phyloP scores from a whole-genome alignment of 2,888 invertebrate genomes.

The Nomada goodeniana region DNA sequence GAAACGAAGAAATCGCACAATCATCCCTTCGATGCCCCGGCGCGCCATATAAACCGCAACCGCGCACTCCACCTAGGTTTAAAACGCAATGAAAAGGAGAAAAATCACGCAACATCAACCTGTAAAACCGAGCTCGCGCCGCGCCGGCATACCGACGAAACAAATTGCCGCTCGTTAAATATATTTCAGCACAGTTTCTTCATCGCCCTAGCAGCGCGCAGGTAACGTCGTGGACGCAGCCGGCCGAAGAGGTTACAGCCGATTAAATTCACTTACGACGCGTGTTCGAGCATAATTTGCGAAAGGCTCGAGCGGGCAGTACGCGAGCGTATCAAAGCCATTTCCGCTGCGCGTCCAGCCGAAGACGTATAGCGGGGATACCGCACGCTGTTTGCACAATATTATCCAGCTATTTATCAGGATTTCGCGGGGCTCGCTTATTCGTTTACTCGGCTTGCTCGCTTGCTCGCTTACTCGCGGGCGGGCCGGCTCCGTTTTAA shows the following conservation, averaged over 20 bases:
- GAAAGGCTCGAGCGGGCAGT: conserved; percentile 38
- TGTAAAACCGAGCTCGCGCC: not conserved
- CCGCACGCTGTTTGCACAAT: conserved; percentile 77
- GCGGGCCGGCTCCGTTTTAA: conserved; percentile 56
- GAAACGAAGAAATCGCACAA: not conserved
- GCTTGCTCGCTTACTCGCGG: not conserved
- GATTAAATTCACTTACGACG: conserved; percentile 58
- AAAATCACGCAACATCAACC: too few species aligned
- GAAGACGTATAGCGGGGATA: conserved; percentile 74
- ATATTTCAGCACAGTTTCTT: conserved; percentile 10
- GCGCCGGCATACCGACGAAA: not conserved
- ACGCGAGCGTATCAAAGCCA: conserved; percentile 57
- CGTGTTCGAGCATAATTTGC: conserved; percentile 44
- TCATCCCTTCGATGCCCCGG: too few species aligned
- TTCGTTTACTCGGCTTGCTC: too few species aligned
- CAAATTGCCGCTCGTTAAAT: not conserved
- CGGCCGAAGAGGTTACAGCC: conserved; percentile 39
- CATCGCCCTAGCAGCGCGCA: not conserved
- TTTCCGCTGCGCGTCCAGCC: conserved; percentile 61
- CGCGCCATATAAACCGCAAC: too few species aligned
- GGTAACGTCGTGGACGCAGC: conserved; percentile 13
- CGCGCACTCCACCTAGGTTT: too few species aligned
- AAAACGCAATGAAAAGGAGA: too few species aligned
- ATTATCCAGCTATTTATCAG: conserved; percentile 81
- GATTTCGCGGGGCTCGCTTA: conserved; percentile 68